Base-by-base conservation (phyloP, 2,113 vertebrate genomes). In the Saiga tatarica region DNA sequence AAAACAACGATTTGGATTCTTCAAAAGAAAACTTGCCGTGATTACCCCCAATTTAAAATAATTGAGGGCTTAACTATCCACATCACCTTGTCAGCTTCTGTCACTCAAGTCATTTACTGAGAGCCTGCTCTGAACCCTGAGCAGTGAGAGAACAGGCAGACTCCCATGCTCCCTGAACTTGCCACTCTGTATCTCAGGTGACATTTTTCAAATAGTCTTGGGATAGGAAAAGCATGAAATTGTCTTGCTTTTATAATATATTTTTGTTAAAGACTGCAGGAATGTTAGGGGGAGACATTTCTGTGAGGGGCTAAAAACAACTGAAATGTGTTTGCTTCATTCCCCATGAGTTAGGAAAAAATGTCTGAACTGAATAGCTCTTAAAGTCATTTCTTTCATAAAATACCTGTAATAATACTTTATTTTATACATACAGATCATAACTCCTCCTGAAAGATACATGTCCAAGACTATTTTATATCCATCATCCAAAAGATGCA, bases 1-100 rank as follows among this genome's bases (percentile, higher is more conserved):
- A 95, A 95, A 93, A 78, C 33, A 96, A 62, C 74, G n/a, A 94
- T 92, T 95, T 94, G 36, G 6, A 89, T 71, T 96, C n/a, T 83
- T 84, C 52, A 87, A 89, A 60, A 62, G 36, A 93, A 97, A 93
- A 74, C 15, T 9, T 78, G 45, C 39, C 33, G 57, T n/a, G 50
- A 95, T 89, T 78, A 82, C 6, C 23, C 19, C 25, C 47, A 55
- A 60, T 67, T 95, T 92, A 81, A 93, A 78, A 71, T 55, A 74
- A 94, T 28, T 23, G 23, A 39, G 16, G 15, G 36, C 57, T 60
- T 86, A 82, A 84, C 59, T 87, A 97, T 55, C 17, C 60, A 94
- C 57, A 83, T 84, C 15, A 84, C 7, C 19, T 39, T 52, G 33
- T 59, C n/a, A 60, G 71, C 30, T 92, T 89, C 83, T 84, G 57